phyloP scores from a whole-genome alignment of 1,140 invertebrate genomes.

The Bombus sibiricus region DNA sequence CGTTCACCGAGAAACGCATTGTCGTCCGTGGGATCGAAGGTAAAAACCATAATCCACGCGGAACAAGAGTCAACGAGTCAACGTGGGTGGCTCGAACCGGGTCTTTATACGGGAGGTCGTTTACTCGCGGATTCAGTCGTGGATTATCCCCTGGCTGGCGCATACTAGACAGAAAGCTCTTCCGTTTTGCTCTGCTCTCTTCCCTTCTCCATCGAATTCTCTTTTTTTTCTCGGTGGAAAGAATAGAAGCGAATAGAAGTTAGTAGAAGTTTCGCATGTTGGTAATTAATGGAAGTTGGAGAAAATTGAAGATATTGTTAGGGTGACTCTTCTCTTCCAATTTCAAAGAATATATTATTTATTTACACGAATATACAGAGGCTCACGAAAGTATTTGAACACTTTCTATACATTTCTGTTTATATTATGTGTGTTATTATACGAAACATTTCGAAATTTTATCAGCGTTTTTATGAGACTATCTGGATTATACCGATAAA shows the following conservation, averaged over 20 bases:
- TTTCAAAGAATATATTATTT: not conserved
- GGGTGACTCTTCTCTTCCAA: not conserved
- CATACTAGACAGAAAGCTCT: constrained; percentile 29
- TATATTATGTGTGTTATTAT: too few species aligned
- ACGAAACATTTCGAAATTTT: not conserved
- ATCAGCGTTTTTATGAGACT: not conserved
- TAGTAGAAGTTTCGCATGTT: not conserved
- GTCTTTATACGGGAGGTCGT: constrained; percentile 47
- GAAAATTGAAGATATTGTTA: not conserved
- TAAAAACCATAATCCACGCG: constrained; percentile 55
- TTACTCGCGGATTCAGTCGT: constrained; percentile 42
- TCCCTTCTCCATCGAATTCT: not conserved
- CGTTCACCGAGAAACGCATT: constrained; percentile 47
- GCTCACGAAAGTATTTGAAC: not conserved
- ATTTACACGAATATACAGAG: not conserved
- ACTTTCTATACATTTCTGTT: not conserved
- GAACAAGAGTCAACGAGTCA: constrained; percentile 51
- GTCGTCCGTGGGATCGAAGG: constrained; percentile 54
- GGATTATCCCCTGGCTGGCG: constrained; percentile 36
- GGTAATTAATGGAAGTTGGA: not conserved
- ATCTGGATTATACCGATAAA: not conserved
- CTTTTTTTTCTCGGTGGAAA: not conserved
- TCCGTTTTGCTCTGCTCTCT: not conserved
- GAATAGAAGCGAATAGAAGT: not conserved
- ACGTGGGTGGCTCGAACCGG: constrained; percentile 50